Evolutionary conservation across 2,113 vertebrate genomes (phyloP).

Genomic region (Ascaphus truei): DNA sequence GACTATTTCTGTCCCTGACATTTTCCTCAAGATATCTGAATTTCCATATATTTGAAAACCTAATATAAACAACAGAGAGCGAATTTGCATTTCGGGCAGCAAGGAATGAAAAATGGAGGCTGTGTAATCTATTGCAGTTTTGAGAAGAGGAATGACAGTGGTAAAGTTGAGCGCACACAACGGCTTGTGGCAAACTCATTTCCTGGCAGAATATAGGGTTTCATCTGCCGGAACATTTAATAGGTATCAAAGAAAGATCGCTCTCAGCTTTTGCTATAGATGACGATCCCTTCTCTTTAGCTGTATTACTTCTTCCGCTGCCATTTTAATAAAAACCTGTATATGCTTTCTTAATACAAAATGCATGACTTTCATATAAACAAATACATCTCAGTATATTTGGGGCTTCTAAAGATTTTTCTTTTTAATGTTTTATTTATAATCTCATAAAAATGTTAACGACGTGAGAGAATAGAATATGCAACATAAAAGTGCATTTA

Average conservation of each 20-base stretch:
- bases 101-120: conserved; percentile 75
- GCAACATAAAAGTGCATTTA: conserved; percentile 44
- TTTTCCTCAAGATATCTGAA: conserved; percentile 72
- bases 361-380: conserved; percentile 60
- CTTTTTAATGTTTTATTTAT: conserved; percentile 65
- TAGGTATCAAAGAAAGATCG: conserved; percentile 71
- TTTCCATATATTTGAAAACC: conserved; percentile 84
- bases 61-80: conserved; percentile 77
- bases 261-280: conserved; percentile 51
- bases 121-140: conserved; percentile 63
- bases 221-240: conserved; percentile 74
- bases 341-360: conserved; percentile 68
- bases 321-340: conserved; percentile 69
- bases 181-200: conserved; percentile 72
- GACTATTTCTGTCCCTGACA: conserved; percentile 66
- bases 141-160: conserved; percentile 67
- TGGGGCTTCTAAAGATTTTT: conserved; percentile 54
- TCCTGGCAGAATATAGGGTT: conserved; percentile 72
- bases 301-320: conserved; percentile 47
- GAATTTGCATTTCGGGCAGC: conserved; percentile 75
- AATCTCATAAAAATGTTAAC: conserved; percentile 56
- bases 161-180: conserved; percentile 58
- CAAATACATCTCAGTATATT: conserved; percentile 63
- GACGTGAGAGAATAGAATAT: conserved; percentile 40
- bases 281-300: conserved; percentile 47